These are phyloP conservation scores for Dynastes tityus DNA, from an alignment of 2,888 invertebrate species.

Conservation along the genomic window DNA sequence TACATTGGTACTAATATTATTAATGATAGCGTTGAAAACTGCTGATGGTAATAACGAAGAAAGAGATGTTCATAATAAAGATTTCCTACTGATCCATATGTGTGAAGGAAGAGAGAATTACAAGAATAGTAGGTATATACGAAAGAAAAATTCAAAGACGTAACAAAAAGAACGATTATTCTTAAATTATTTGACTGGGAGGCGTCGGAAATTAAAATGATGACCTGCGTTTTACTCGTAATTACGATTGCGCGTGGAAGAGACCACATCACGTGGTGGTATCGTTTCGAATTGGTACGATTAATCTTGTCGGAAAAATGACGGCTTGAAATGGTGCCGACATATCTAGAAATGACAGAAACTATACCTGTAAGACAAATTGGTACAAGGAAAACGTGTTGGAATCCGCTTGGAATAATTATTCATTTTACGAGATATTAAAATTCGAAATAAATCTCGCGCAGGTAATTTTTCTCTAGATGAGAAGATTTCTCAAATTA, in stretches of 20 bases:
- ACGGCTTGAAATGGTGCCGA: background rate
- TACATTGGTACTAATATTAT: background rate
- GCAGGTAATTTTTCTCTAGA: too few relatives aligned
- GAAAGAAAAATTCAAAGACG: background rate
- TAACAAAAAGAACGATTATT: slow-evolving; percentile 26
- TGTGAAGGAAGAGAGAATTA: background rate
- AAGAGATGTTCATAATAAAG: slow-evolving; percentile 1
- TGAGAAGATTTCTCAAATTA: too few relatives aligned
- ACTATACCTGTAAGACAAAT: too few relatives aligned
- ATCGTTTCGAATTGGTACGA: slow-evolving; percentile 6
- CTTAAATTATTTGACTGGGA: slow-evolving; percentile 26
- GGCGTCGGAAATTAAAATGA: slow-evolving; percentile 40
- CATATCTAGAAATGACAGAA: too few relatives aligned
- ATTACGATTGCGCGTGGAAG: slow-evolving; percentile 13
- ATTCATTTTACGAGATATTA: too few relatives aligned
- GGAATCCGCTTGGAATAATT: too few relatives aligned
- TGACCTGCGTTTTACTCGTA: slow-evolving; percentile 31
- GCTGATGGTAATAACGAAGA: slow-evolving; percentile 13
- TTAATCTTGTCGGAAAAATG: background rate
- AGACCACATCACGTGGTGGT: background rate
- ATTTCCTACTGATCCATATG: background rate
- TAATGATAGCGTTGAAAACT: slow-evolving; percentile 4
- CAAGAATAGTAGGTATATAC: background rate
- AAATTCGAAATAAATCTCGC: too few relatives aligned
- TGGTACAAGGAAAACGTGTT: too few relatives aligned